These are phyloP conservation scores for Parauchenoglanis ngamensis DNA, from an alignment of 2,797 vertebrate genomes.

Conservation along the genomic window DNA sequence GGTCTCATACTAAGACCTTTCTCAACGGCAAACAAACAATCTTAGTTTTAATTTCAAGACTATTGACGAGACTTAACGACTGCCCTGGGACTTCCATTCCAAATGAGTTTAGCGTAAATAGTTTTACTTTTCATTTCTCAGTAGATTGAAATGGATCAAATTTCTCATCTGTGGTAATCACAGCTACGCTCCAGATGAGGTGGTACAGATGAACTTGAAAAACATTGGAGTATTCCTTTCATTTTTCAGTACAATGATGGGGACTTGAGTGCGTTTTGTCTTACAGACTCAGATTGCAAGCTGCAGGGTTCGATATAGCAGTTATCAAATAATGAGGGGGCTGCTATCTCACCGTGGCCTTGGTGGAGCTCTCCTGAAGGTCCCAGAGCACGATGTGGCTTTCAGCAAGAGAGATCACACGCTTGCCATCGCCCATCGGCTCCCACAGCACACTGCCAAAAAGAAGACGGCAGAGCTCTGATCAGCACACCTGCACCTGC, in stretches of 20 bases:
- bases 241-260: background rate
- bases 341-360: slow-evolving; percentile 81
- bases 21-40: background rate
- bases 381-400: slow-evolving; percentile 93
- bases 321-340: slow-evolving; percentile 38
- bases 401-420: slow-evolving; percentile 90
- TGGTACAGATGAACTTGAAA: background rate
- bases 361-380: slow-evolving; percentile 88
- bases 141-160: background rate
- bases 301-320: background rate
- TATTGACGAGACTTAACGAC: background rate
- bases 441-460: slow-evolving; percentile 89
- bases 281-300: background rate
- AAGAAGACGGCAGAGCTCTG: slow-evolving; percentile 29
- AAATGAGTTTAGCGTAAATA: background rate
- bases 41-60: background rate
- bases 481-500: background rate
- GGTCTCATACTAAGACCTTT: too few species aligned
- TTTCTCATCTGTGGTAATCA: background rate
- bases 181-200: background rate
- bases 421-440: slow-evolving; percentile 93
- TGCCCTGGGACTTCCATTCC: background rate
- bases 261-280: background rate
- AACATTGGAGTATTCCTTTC: background rate
- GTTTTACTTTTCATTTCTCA: background rate